Base-by-base conservation (phyloP, 1,140 invertebrate species). In the Aphaenogaster rudis region DNA sequence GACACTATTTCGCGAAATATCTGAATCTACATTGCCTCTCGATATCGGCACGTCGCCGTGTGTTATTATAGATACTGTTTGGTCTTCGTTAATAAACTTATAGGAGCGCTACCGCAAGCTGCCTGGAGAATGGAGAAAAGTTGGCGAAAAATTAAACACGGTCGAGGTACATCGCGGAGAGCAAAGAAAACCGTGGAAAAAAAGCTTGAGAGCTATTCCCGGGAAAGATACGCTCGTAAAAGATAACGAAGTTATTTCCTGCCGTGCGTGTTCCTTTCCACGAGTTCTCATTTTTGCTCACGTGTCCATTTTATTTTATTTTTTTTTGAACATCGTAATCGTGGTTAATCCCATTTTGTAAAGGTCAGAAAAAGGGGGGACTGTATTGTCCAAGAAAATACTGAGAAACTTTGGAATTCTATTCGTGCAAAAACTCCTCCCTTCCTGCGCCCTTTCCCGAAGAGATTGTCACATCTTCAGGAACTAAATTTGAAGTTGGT, bases 161-260 rank as follows among this genome's bases (percentile, higher is more conserved):
- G 7, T 36, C 28, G 3, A 7, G 15, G n/a, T 64, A 54, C 9
- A 21, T 0, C 13, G 17, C 9, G 15, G n/a, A 33, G 52, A 45
- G 5, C 8, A 9, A 36, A 42, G 9, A 13, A 54, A 64, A 52
- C 3, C 15, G 48, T 36, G 42, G 66, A 3, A 13, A n/a, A 42
- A 78, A 28, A 50, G 11, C 50, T 59, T 21, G 33, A 66, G 45
- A 79, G 61, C n/a, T 28, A 71, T 71, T 71, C 39, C 21, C 28
- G 39, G 21, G 52, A 42, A 71, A 71, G 64, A 71, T 81, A 71
- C 66, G 39, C 39, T 59, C 21, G 45, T 81, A 81, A 69, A 81
- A 81, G 79, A 81, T 54, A 59, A 81, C 9, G 15, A 80, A 80
- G 50, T 71, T 71, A 81, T 33, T 81, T 81, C 11, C 78, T 28